phyloP scores from a whole-genome alignment of 2,797 vertebrate species.

The Gymnopithys bicolor region DNA sequence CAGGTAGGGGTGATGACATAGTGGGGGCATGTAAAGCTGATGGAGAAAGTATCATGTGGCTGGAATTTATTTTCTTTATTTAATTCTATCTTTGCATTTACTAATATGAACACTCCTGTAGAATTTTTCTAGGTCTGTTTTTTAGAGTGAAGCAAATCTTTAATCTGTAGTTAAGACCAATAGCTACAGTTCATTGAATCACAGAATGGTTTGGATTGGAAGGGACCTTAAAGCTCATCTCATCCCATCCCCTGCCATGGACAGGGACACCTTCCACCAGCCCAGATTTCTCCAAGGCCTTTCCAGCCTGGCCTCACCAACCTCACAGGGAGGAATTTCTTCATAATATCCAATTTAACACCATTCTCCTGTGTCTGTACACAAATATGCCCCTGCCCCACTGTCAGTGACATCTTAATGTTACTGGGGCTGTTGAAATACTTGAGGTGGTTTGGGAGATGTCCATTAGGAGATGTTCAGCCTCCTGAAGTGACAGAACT shows the following conservation, averaged over 20 bases:
- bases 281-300: background rate
- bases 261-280: fast-evolving
- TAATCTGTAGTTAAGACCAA: background rate
- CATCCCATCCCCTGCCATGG: no score
- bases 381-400: fast-evolving
- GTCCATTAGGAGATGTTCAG: background rate
- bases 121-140: background rate
- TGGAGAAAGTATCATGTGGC: background rate
- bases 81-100: background rate
- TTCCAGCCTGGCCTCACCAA: background rate
- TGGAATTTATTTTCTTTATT: background rate
- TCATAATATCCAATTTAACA: background rate
- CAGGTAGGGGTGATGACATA: background rate
- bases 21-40: background rate
- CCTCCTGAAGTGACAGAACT: background rate
- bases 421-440: background rate
- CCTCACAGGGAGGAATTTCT: background rate
- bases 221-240: fast-evolving
- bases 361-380: background rate
- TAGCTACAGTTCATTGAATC: background rate
- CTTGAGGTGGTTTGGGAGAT: background rate
- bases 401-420: fast-evolving
- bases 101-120: no score
- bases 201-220: background rate
- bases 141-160: background rate